Evolutionary conservation across 2,113 vertebrate species (phyloP), one percentile per base, ranked within the genome.

Genomic region (Cromileptes altivelis): DNA sequence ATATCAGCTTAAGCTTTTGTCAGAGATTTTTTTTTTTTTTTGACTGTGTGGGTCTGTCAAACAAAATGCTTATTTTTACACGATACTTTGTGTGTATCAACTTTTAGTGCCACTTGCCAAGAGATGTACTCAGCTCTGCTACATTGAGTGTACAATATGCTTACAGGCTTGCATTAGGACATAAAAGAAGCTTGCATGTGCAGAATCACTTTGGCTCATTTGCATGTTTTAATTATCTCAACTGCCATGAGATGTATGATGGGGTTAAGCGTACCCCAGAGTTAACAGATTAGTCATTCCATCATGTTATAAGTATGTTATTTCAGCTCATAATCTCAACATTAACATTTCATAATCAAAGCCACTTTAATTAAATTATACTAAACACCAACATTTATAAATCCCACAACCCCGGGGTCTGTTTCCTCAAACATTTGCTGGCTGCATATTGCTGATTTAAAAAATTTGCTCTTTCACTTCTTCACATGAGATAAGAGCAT

Each of bases 81-180:
- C 9, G 0, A 58, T 77, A 49, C n/a, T 62, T 74, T 82, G 69
- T 85, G 37, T 78, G 70, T 14, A 80, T 67, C 27, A 19, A 37
- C 67, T 82, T 75, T 63, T 82, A 82, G 62, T 55, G 80, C 69
- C 69, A 75, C 12, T 74, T 85, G 75, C 81, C 81, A 89, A 90
- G 80, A 67, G 75, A 74, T 85, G 69, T 85, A 55, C 68, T 85
- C 6, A 37, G 61, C 72, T 79, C 60, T 73, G 79, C 64, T 11
- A 52, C 63, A 49, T 10, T 61, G 42, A 65, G 60, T 86, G 37
- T 70, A 75, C 7, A 55, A 61, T 82, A 17, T 84, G 72, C 52
- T 86, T 25, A 21, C 18, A n/a, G 55, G 53, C 67, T 70, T 88
- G 62, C 52, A 47, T 63, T 85, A 71, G 56, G 73, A 71, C 49